Evolutionary conservation across 2,888 invertebrate species (phyloP).

Genomic region (Atherix ibis): DNA sequence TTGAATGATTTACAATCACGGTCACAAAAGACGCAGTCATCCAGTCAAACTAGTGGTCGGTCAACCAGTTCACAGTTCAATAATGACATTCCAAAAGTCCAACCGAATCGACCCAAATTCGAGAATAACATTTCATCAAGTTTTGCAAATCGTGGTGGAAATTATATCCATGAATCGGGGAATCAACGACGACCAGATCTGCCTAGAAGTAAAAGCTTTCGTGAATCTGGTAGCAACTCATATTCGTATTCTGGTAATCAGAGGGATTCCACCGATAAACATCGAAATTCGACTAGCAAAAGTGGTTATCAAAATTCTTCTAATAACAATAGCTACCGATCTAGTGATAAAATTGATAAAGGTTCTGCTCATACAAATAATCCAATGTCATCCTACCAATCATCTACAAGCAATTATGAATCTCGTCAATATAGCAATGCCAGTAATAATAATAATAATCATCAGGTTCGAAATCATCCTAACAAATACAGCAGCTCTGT

Average conservation of each 20-base stretch:
- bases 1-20: constrained; percentile 5
- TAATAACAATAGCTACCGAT: too few species aligned
- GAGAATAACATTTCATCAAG: constrained; percentile 32
- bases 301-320: too few species aligned
- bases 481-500: constrained; percentile 2
- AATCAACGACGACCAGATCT: too few species aligned
- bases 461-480: not conserved
- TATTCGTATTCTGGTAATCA: too few species aligned
- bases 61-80: constrained; percentile 10
- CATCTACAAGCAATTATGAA: not conserved
- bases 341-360: too few species aligned
- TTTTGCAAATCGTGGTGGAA: constrained; percentile 18
- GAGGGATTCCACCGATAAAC: too few species aligned
- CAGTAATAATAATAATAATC: not conserved
- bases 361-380: too few species aligned
- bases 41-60: constrained; percentile 6
- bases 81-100: constrained; percentile 5
- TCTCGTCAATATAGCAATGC: not conserved
- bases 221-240: too few species aligned
- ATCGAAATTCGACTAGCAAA: too few species aligned
- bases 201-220: too few species aligned
- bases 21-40: constrained; percentile 3
- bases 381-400: not conserved
- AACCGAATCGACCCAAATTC: constrained; percentile 19
- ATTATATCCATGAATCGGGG: too few species aligned